These are phyloP conservation scores for Alectoris magna DNA, from an alignment of 2,797 vertebrate species.

Conservation along the genomic window DNA sequence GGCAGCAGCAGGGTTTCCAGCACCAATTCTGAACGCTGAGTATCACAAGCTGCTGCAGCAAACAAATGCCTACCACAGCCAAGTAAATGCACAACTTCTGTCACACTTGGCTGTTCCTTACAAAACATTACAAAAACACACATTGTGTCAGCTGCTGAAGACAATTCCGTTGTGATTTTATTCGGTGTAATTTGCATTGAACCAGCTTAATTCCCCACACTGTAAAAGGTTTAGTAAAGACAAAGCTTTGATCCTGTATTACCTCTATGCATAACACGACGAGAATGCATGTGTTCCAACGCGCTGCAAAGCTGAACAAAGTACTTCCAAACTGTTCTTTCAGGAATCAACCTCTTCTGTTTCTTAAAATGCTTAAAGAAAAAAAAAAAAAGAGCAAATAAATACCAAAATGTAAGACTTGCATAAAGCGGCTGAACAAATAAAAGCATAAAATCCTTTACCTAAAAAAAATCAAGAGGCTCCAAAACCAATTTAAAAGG, in stretches of 20 bases:
- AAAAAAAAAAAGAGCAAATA: neutral
- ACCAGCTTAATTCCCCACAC: neutral
- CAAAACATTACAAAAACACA: neutral
- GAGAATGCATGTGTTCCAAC: constrained; percentile 97
- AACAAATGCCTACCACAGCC: neutral
- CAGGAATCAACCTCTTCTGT: constrained; percentile 95
- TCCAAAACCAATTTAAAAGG: neutral
- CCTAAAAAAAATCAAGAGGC: neutral
- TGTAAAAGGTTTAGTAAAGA: neutral
- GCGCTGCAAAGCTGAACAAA: constrained; percentile 99
- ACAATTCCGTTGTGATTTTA: neutral
- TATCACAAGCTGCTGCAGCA: neutral
- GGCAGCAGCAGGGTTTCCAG: neutral
- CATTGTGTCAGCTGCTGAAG: neutral
- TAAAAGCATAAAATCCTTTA: neutral
- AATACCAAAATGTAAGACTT: neutral
- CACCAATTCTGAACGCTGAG: neutral
- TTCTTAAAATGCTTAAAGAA: constrained; percentile 95
- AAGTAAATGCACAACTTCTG: neutral
- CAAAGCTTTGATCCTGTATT: constrained; percentile 28
- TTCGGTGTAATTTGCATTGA: neutral
- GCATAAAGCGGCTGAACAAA: neutral
- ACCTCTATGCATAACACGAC: constrained; percentile 98
- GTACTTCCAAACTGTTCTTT: constrained; percentile 98
- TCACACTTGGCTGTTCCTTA: neutral